These are phyloP conservation scores for Podilymbus podiceps DNA, from an alignment of 2,113 vertebrate genomes.

Conservation along the genomic window DNA sequence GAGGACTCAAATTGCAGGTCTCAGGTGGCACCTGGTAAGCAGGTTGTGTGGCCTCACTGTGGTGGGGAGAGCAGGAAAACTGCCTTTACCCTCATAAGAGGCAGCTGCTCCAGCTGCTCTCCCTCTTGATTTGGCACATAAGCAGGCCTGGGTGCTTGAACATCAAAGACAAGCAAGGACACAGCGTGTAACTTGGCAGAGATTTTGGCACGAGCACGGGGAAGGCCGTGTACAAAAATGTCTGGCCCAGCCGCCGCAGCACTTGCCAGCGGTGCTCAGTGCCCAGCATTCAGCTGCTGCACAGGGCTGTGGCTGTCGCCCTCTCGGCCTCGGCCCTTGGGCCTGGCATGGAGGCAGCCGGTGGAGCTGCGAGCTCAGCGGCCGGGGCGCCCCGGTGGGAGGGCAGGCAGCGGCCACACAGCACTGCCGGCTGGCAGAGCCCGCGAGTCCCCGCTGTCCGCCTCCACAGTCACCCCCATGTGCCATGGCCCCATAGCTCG, in stretches of 20 bases:
- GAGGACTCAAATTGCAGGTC: neutral
- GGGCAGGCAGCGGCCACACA: too few species aligned
- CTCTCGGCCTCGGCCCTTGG: neutral
- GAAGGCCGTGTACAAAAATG: neutral
- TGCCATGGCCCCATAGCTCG: fast-evolving
- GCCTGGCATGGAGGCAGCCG: too few species aligned
- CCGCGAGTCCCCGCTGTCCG: fast-evolving
- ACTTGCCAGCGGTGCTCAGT: fast-evolving
- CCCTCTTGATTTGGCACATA: neutral
- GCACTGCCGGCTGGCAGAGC: too few species aligned
- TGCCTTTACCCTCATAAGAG: neutral
- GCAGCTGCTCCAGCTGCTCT: neutral
- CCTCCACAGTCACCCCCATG: fast-evolving
- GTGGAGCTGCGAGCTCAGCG: too few species aligned
- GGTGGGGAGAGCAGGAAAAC: neutral
- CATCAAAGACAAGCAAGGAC: constrained; percentile 11
- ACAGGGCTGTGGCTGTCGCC: neutral
- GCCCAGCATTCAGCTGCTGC: neutral
- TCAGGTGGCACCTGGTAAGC: neutral
- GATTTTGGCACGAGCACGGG: neutral
- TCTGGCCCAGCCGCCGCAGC: neutral
- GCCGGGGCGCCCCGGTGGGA: too few species aligned
- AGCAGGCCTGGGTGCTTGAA: neutral
- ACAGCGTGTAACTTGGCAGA: neutral
- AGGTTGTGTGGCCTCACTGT: fast-evolving